These are phyloP conservation scores for Lutjanus campechanus DNA, from an alignment of 2,797 vertebrate genomes.

Conservation along the genomic window DNA sequence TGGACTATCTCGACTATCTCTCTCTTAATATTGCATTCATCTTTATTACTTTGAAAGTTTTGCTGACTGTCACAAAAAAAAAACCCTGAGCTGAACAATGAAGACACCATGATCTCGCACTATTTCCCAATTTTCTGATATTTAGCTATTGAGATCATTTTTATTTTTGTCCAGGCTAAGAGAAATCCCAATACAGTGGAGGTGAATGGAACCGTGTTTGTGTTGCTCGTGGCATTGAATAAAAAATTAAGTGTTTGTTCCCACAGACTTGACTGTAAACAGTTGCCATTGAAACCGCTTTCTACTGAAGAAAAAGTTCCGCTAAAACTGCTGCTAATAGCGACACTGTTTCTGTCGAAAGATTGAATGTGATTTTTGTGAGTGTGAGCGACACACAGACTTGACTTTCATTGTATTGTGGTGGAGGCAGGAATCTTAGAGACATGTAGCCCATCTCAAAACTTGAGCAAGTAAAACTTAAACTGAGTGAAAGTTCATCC, in stretches of 20 bases:
- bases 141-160: conserved; percentile 5
- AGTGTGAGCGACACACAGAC: not conserved
- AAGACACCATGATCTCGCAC: too few relatives aligned
- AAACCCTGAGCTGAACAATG: too few relatives aligned
- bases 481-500: not conserved
- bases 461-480: not conserved
- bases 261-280: not conserved
- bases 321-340: not conserved
- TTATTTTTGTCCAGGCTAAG: not conserved
- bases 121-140: too few relatives aligned
- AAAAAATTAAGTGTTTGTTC: too few relatives aligned
- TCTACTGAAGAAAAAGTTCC: not conserved
- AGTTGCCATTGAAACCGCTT: not conserved
- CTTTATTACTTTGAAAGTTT: too few relatives aligned
- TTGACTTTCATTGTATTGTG: not conserved
- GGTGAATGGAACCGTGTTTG: not conserved
- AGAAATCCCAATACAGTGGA: not conserved
- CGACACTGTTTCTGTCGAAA: not conserved
- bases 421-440: not conserved
- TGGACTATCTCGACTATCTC: too few relatives aligned
- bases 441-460: too few relatives aligned
- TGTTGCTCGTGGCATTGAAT: not conserved
- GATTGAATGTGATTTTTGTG: not conserved
- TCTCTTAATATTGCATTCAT: too few relatives aligned
- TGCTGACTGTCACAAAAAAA: too few relatives aligned